Conservation (phyloP, 2,113 vertebrate genomes). For the Chionodraco myersi region DNA sequence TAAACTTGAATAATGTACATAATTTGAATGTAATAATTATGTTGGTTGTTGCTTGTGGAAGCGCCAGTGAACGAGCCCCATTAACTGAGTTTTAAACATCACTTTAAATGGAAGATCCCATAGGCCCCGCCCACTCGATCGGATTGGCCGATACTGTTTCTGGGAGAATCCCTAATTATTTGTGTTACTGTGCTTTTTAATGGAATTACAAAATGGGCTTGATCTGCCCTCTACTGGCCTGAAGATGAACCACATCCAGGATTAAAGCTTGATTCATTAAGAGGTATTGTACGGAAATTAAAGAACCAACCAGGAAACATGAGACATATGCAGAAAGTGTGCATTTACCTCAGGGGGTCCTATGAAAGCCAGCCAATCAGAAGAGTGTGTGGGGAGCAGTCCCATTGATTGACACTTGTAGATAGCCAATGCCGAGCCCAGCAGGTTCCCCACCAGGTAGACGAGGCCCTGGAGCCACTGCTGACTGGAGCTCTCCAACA, state of each 20-base stretch:
- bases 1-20: too few species aligned
- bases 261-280: background rate
- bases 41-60: too few species aligned
- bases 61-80: too few species aligned
- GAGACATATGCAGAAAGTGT: background rate
- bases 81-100: too few species aligned
- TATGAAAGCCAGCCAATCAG: constrained; percentile 97
- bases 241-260: background rate
- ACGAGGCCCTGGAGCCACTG: constrained; percentile 96
- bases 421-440: constrained; percentile 93
- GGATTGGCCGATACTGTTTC: too few species aligned
- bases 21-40: too few species aligned
- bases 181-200: background rate
- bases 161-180: background rate
- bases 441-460: constrained; percentile 94
- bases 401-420: constrained; percentile 99
- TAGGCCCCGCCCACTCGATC: too few species aligned
- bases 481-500: constrained; percentile 96
- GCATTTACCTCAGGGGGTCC: constrained; percentile 92
- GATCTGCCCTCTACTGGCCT: constrained; percentile 34
- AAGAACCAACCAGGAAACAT: too few species aligned
- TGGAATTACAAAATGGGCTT: background rate
- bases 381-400: constrained; percentile 94
- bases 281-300: background rate
- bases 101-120: too few species aligned